A percentile compares a stretch with the other conserved stretches of the same genome.
These are phyloP conservation scores for Pinctada fucata DNA, from an alignment of 2,888 invertebrate species.

Conservation along the genomic window DNA sequence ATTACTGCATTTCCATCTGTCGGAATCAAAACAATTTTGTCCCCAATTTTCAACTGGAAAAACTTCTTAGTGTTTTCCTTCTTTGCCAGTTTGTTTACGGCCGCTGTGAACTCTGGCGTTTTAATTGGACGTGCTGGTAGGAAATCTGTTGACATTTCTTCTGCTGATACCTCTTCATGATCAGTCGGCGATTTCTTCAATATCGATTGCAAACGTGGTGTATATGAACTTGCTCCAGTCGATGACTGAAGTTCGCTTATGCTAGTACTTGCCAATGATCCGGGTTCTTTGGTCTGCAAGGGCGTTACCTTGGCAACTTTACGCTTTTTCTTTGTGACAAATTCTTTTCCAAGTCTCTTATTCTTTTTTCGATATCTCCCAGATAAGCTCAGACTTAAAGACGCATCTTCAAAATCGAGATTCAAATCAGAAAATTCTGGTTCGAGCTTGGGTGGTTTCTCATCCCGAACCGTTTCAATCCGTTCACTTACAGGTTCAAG, in stretches of 20 bases:
- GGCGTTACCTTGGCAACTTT: not conserved
- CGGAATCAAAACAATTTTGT: constrained; percentile 42
- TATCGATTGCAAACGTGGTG: not conserved
- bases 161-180: not conserved
- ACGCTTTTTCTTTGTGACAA: not conserved
- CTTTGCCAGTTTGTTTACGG: constrained; percentile 29
- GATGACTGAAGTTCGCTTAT: too few species aligned
- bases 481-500: constrained; percentile 12
- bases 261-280: not conserved
- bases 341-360: constrained; percentile 2
- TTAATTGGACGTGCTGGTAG: not conserved
- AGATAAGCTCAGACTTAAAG: constrained; percentile 10
- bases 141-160: not conserved
- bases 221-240: not conserved
- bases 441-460: constrained; percentile 5
- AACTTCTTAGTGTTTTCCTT: constrained; percentile 37
- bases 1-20: constrained; percentile 33
- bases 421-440: not conserved
- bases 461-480: not conserved
- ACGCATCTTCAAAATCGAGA: not conserved
- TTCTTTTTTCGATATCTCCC: constrained; percentile 26
- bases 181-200: too few species aligned
- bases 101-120: constrained; percentile 6
- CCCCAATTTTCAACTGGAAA: constrained; percentile 36
- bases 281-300: not conserved